A percentile compares a stretch with the other conserved stretches of the same genome.
Evolutionary conservation across 2,113 vertebrate species (phyloP).

Genomic region (Oceanites oceanicus): DNA sequence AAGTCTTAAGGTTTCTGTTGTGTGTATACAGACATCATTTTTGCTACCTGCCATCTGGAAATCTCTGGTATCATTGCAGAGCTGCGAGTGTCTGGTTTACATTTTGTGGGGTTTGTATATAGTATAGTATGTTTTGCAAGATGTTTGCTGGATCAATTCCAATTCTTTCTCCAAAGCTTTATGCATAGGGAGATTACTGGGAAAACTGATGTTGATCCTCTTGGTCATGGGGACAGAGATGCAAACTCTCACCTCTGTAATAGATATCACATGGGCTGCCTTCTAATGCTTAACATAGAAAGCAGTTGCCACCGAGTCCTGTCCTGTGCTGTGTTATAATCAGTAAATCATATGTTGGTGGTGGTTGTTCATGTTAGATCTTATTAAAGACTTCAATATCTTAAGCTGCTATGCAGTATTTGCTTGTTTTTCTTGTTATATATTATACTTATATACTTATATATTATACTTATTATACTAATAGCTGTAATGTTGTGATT

Average conservation of each 20-base stretch:
- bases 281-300: background rate
- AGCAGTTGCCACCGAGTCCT: background rate
- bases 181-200: background rate
- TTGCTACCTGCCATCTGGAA: background rate
- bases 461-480: too few relatives aligned
- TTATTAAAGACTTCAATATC: background rate
- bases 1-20: background rate
- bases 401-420: background rate
- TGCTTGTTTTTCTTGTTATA: background rate
- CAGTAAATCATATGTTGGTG: background rate
- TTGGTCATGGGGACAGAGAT: background rate
- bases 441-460: too few relatives aligned
- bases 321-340: background rate
- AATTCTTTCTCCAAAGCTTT: background rate
- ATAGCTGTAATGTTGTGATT: background rate
- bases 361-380: background rate
- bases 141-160: background rate
- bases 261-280: background rate
- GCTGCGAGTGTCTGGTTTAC: background rate
- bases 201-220: background rate
- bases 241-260: background rate
- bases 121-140: background rate
- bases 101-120: background rate
- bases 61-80: background rate
- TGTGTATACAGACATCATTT: background rate